Evolutionary conservation across 2,888 invertebrate species (phyloP).

Genomic region (Morpho achilles): DNA sequence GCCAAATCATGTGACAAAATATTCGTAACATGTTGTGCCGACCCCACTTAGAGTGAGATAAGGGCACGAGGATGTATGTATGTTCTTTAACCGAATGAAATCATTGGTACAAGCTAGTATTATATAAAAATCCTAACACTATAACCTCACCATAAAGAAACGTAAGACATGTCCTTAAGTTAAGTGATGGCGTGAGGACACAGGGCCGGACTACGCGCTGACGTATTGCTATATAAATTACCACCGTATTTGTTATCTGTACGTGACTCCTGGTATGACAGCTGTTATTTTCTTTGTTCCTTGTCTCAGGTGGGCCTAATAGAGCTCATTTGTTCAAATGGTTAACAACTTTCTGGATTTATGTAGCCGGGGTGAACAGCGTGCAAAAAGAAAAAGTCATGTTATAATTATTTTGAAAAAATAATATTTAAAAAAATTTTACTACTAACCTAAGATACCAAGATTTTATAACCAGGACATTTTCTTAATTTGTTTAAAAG

Average conservation of each 20-base stretch:
- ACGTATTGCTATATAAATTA: constrained; percentile 49
- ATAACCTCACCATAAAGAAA: constrained; percentile 45
- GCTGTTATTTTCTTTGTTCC: constrained; percentile 21
- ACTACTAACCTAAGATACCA: not conserved
- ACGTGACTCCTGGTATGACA: constrained; percentile 52
- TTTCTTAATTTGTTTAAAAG: not conserved
- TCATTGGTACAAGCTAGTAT: no score
- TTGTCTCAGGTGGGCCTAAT: constrained; percentile 47
- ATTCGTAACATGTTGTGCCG: no score
- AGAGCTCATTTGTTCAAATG: constrained; percentile 4
- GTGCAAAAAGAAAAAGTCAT: no score
- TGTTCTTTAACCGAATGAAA: no score
- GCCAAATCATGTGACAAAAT: no score
- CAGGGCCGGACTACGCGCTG: constrained; percentile 57
- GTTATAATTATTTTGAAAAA: no score
- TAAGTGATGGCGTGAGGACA: constrained; percentile 56
- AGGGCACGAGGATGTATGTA: no score
- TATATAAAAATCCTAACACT: constrained; percentile 25
- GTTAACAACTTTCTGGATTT: not conserved
- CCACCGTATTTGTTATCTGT: constrained; percentile 45
- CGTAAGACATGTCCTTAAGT: constrained; percentile 56
- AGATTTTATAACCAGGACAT: not conserved
- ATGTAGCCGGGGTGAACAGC: not conserved
- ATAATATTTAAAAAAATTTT: no score
- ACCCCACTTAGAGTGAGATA: no score